Base-by-base conservation (phyloP, 53 echinoderm and acorn worm species). In the Henricia sp. region DNA sequence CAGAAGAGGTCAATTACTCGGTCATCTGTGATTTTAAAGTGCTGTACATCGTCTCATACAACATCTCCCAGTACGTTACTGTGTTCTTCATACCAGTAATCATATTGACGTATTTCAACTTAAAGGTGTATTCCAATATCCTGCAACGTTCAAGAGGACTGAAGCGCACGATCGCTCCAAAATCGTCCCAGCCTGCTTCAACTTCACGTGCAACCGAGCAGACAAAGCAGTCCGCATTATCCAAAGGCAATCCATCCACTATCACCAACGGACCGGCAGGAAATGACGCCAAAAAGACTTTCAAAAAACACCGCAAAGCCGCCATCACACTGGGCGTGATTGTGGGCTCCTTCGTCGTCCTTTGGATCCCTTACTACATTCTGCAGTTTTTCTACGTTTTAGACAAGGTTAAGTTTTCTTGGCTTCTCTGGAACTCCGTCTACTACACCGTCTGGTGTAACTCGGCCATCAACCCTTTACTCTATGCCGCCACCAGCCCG, bases 1-100 rank as follows among this genome's bases (percentile, higher is more conserved):
- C 6, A 3, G 60, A 32, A 21, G 19, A 13, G 3, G 40, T 39
- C 43, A 36, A 83, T 29, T 85, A 72, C 85, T 58, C 59, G 0
- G 66, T 85, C n/a, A 85, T 63, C 48, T 85, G 85, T 34, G 85
- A 85, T 34, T 46, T 46, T 8, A 55, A 44, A n/a, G 85, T 85
- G 14, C 46, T 85, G 29, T 58, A 85, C 72, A 59, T 71, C 46
- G 20, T 85, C 1, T 59, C 71, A 2, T 85, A 56, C 48, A 71
- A 71, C 63, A 85, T 72, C 19, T 21, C 34, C n/a, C 48, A 52
- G 39, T 36, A 59, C 4, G 6, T 62, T 16, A 24, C 51, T 4
- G 85, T 58, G 0, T 85, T 72, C 72, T 34, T 72, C 4, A 6
- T 24, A 3, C 85, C 85, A 13, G 72, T 36, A n/a, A 14, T 53